Conservation (phyloP, 2,113 vertebrate genomes). For the Eupsittula cactorum region DNA sequence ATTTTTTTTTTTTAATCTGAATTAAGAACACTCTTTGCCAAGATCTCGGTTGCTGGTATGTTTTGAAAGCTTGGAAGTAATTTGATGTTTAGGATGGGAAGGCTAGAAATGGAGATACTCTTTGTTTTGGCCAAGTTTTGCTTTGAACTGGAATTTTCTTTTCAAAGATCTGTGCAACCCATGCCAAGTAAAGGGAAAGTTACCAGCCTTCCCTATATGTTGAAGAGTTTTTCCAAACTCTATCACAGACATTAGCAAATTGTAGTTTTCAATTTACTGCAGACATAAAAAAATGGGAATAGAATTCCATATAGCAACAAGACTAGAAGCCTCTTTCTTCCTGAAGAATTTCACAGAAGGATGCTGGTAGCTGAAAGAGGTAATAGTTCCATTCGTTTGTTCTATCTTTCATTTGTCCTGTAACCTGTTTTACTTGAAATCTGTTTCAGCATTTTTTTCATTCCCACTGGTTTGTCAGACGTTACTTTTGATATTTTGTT, state of each 20-base stretch:
- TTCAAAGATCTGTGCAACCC: neutral
- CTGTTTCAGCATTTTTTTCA: neutral
- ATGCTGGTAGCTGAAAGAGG: neutral
- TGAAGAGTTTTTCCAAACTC: neutral
- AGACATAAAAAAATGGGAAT: neutral
- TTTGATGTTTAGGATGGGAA: neutral
- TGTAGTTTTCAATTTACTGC: neutral
- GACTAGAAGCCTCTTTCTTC: neutral
- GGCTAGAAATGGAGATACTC: neutral
- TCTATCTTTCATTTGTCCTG: neutral
- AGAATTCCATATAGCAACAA: neutral
- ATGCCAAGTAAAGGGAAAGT: neutral
- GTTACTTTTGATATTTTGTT: neutral
- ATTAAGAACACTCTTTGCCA: neutral
- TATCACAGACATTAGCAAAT: neutral
- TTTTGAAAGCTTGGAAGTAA: neutral
- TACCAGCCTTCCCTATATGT: neutral
- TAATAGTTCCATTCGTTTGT: neutral
- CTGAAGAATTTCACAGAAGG: neutral
- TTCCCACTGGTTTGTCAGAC: neutral
- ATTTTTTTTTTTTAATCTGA: neutral
- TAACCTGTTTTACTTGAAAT: neutral
- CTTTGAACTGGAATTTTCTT: neutral
- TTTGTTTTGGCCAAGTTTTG: neutral
- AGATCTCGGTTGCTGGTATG: neutral